Evolutionary conservation across 2,888 invertebrate genomes (phyloP), one percentile per base, ranked within the genome.

Genomic region (Eretmocerus hayati): DNA sequence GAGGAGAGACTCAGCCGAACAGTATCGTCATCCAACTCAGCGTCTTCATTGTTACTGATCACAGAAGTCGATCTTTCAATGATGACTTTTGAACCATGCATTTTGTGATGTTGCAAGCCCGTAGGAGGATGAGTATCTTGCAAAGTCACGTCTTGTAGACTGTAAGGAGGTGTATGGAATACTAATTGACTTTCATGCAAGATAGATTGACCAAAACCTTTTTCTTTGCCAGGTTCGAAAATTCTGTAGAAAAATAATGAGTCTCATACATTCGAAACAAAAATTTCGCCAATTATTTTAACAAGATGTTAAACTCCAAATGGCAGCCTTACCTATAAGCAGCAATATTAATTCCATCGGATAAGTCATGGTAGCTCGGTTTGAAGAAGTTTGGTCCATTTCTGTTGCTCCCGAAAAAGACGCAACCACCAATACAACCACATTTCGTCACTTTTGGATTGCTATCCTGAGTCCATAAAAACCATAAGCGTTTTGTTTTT

Each of bases 361-460:
- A 81, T 33, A 88, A 74, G 72, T 91, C 91, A 50, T 84, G 82
- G 21, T 83, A 77, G 54, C 81, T 85, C 0, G 92, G 91, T 63
- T 89, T 88, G 58, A 96, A 89, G 72, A 95, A 94, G 57, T 83
- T 82, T 11, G 81, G 75, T 0, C 95, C 96, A 68, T 94, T 93
- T 63, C 83, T 81, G 71, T 95, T 95, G 46, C 81, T 84, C 2
- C 95, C 97, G 66, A 97, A 97, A 75, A 99, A 99, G 11, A 79
- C 78, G 65, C 94, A 95, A 0, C 95, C 95, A 3, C 97, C 97
- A 23, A 88, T 86, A 69, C 97, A 99, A 1, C 96, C 97, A 68
- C 97, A 99, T 58, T 87, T 88, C 0, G 81, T 75, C 49, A 77
- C 76, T 57, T 83, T 82, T 2, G 80, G 78, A 42, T 67, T 71